Conservation (phyloP, 2,888 invertebrate species). For the Epinotia demarniana region DNA sequence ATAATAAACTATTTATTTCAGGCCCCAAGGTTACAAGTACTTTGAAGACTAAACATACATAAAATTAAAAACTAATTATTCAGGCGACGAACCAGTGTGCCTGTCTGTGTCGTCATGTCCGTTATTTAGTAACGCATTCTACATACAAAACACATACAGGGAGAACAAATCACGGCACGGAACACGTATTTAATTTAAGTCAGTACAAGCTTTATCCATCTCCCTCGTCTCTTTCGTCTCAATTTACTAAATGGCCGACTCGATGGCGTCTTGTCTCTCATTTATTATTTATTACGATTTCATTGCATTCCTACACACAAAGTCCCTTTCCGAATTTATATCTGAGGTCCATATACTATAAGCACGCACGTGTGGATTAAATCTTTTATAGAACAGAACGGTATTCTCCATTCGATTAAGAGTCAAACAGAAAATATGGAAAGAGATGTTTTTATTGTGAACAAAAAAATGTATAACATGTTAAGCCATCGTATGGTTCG, state of each 20-base stretch:
- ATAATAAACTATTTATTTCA: too few species aligned
- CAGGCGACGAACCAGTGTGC: too few species aligned
- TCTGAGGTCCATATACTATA: not conserved
- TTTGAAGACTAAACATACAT: too few species aligned
- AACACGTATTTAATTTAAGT: constrained; percentile 40
- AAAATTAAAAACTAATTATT: too few species aligned
- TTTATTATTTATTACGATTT: constrained; percentile 26
- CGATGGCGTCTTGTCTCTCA: constrained; percentile 12
- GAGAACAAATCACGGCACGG: constrained; percentile 40
- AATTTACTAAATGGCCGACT: constrained; percentile 25
- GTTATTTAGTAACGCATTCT: too few species aligned
- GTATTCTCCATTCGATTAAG: not conserved
- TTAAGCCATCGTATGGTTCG: too few species aligned
- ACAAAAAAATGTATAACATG: not conserved
- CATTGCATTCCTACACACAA: not conserved
- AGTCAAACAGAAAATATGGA: not conserved
- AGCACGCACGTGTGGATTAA: not conserved
- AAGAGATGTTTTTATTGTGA: not conserved
- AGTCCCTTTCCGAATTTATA: not conserved
- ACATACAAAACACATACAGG: not conserved
- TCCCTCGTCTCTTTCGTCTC: constrained; percentile 9
- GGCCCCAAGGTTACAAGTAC: too few species aligned
- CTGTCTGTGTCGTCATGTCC: too few species aligned
- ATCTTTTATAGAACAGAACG: not conserved
- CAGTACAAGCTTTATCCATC: constrained; percentile 34